These are phyloP conservation scores for Poeciliopsis gracilis DNA, from an alignment of 2,797 vertebrate species.

Conservation along the genomic window DNA sequence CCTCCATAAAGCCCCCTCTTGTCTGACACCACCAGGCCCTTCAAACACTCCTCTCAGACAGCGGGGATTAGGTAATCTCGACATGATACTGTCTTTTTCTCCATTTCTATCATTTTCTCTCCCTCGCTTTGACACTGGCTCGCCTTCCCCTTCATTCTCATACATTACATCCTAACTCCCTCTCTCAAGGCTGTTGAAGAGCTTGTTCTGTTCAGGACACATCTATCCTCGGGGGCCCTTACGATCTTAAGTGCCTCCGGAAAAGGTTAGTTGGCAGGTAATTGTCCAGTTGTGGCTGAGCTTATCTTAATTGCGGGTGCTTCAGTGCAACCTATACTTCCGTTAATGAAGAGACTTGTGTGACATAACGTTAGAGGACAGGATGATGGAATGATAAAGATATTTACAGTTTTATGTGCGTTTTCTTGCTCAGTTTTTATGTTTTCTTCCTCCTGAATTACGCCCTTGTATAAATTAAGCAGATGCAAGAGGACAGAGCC, in stretches of 20 bases:
- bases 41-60: conserved; percentile 75
- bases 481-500: neutral
- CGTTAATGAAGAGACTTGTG: conserved; percentile 72
- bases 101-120: conserved; percentile 63
- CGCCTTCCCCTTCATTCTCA: conserved; percentile 42
- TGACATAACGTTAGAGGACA: conserved; percentile 47
- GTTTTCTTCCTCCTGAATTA: neutral
- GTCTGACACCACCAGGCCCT: conserved; percentile 74
- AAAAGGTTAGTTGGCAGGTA: conserved; percentile 84
- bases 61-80: conserved; percentile 81
- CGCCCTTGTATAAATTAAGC: neutral
- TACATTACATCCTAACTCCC: conserved; percentile 41
- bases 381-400: conserved; percentile 39
- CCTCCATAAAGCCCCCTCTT: conserved; percentile 73
- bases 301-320: conserved; percentile 82
- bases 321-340: conserved; percentile 71
- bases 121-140: conserved; percentile 37
- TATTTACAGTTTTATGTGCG: conserved; percentile 23
- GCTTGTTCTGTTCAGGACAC: conserved; percentile 70
- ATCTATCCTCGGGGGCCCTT: conserved; percentile 78
- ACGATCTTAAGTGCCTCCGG: conserved; percentile 79
- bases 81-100: conserved; percentile 74
- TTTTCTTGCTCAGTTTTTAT: conserved; percentile 14
- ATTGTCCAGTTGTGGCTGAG: conserved; percentile 80
- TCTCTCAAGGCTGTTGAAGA: conserved; percentile 67